Evolutionary conservation across 2,113 vertebrate species (phyloP), one percentile per base, ranked within the genome.

Genomic region (Nannospalax galili): DNA sequence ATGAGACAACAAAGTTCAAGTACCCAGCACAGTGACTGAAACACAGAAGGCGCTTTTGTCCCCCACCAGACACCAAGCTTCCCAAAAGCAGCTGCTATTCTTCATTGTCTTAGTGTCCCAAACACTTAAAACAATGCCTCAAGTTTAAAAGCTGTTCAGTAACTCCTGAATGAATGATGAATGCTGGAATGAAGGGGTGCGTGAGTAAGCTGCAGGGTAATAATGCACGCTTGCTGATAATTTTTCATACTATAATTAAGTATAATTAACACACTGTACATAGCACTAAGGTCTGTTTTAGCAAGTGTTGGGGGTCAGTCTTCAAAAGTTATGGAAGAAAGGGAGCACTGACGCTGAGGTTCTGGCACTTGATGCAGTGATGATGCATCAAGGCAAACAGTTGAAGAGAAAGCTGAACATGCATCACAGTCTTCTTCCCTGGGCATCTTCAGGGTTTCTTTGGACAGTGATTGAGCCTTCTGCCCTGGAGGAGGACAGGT

Each of bases 101-200:
- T 82, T 95, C 30, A 65, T 80, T 72, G 15, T 42, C 91, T 74
- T 42, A 4, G 14, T 48, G 35, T 48, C 78, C 74, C 22, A 79
- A 95, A 40, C 12, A 80, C 58, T 60, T 75, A 74, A 69, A 52
- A 84, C 9, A 73, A 26, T 84, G 42, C 82, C 30, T 82, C 60
- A 69, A 28, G 16, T 91, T 88, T 92, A 58, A 88, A 62, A 88
- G 56, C 81, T 84, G 35, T 82, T 96, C 35, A 62, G 4, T 19
- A 94, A 86, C 22, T 89, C 58, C 35, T 69, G 12, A 93, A 91
- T 78, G 67, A 91, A 58, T 74, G 73, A 77, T 78, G 45, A 82
- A 30, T 70, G 32, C 65, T 89, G 26, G 64, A 78, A 69, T 70
- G 69, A 73, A 88, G 60, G 32, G 94, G 48, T 30, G 79, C n/a